These are phyloP conservation scores for Anas platyrhynchos DNA, from an alignment of 2,113 vertebrate species.

Conservation along the genomic window DNA sequence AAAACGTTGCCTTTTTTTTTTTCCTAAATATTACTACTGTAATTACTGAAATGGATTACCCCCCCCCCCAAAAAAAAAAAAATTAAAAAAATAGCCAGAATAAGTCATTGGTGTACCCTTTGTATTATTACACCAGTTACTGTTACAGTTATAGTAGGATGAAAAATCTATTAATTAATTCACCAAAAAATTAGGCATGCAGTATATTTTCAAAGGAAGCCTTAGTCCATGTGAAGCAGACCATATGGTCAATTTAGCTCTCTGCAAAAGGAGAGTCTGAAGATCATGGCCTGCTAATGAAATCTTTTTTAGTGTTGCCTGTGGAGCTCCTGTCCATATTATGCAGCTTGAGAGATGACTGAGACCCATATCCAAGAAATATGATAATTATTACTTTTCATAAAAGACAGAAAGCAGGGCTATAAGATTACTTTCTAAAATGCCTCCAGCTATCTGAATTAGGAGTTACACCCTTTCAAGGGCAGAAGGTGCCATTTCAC, in stretches of 20 bases:
- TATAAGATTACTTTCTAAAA: slow-evolving; percentile 26
- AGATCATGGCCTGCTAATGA: background rate
- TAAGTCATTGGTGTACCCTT: background rate
- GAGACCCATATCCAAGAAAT: slow-evolving; percentile 10
- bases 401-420: slow-evolving; percentile 4
- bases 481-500: background rate
- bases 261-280: slow-evolving; percentile 15
- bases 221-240: background rate
- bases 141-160: background rate
- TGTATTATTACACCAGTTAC: background rate
- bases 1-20: background rate
- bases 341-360: background rate
- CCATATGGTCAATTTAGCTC: background rate
- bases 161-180: background rate
- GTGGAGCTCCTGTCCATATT: background rate
- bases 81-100: background rate
- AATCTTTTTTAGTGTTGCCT: background rate
- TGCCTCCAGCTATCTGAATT: slow-evolving; percentile 14
- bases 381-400: slow-evolving; percentile 31
- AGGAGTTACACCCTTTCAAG: background rate
- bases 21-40: background rate
- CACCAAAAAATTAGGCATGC: background rate
- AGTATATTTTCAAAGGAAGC: background rate
- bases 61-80: background rate
- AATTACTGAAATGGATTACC: background rate